phyloP scores from a whole-genome alignment of 2,113 vertebrate species.

The Triplophysa rosa region DNA sequence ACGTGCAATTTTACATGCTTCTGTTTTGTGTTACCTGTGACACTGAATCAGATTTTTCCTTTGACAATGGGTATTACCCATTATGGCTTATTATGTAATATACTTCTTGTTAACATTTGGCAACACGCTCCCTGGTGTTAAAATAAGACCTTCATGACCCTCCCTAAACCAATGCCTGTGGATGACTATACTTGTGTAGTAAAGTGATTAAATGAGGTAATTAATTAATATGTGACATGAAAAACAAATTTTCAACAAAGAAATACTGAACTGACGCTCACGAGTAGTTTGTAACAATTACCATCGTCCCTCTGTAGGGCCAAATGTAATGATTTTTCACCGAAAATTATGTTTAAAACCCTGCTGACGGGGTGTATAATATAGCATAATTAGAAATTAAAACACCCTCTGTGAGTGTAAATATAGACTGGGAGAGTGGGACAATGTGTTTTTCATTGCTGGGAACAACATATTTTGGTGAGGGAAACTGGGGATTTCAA shows the following conservation, averaged over 20 bases:
- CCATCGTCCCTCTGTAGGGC: constrained; percentile 54
- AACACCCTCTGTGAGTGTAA: constrained; percentile 58
- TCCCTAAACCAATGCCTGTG: background rate
- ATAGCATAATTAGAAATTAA: constrained; percentile 64
- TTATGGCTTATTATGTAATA: background rate
- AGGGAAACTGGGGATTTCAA: constrained; percentile 16
- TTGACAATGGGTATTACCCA: background rate
- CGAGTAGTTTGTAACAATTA: constrained; percentile 67
- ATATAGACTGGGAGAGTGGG: constrained; percentile 49
- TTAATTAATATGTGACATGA: constrained; percentile 66
- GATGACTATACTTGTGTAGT: constrained; percentile 45
- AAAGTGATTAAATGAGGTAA: constrained; percentile 57
- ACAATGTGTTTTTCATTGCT: constrained; percentile 53
- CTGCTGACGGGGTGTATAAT: constrained; percentile 60
- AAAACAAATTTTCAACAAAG: constrained; percentile 61
- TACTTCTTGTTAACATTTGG: background rate
- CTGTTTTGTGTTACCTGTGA: constrained; percentile 13
- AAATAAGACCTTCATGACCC: constrained; percentile 12
- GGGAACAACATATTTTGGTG: constrained; percentile 23
- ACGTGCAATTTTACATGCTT: constrained; percentile 25
- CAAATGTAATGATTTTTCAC: constrained; percentile 70
- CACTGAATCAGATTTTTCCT: constrained; percentile 20
- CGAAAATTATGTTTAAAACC: constrained; percentile 64
- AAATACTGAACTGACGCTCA: constrained; percentile 58
- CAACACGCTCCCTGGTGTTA: constrained; percentile 33